phyloP scores from a whole-genome alignment of 2,113 vertebrate species.

The Platanista minor region DNA sequence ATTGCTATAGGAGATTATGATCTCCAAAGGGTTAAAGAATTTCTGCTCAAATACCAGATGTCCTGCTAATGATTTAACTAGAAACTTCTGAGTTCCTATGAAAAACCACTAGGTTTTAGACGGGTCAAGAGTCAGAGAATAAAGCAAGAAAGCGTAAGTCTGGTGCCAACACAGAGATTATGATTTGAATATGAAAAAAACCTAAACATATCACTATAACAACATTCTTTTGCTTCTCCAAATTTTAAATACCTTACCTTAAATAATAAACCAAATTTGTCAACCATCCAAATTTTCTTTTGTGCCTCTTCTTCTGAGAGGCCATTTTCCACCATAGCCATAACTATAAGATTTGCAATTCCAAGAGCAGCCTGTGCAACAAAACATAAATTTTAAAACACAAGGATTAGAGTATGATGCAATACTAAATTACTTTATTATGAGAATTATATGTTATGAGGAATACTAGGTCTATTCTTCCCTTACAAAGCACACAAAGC shows the following conservation, averaged over 20 bases:
- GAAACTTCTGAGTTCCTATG: neutral
- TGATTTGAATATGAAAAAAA: neutral
- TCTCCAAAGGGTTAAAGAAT: neutral
- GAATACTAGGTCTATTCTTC: neutral
- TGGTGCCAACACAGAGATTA: neutral
- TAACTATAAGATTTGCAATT: constrained; percentile 96
- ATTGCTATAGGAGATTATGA: neutral
- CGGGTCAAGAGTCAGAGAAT: neutral
- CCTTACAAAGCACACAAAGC: neutral
- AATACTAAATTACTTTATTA: neutral
- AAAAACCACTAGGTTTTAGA: constrained; percentile 17
- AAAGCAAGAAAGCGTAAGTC: neutral
- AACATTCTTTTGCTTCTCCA: neutral
- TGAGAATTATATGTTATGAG: neutral
- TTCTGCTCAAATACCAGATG: neutral
- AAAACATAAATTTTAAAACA: constrained; percentile 21
- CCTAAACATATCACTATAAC: neutral
- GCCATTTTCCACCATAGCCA: constrained; percentile 93
- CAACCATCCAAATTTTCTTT: constrained; percentile 94
- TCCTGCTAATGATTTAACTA: neutral
- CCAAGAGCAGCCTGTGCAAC: constrained; percentile 91
- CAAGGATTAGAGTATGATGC: neutral
- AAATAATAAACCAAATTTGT: constrained; percentile 91
- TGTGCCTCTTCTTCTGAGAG: constrained; percentile 86
- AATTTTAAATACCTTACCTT: constrained; percentile 82